phyloP scores from a whole-genome alignment of 2,888 invertebrate genomes.

The Caenorhabditis sp. region DNA sequence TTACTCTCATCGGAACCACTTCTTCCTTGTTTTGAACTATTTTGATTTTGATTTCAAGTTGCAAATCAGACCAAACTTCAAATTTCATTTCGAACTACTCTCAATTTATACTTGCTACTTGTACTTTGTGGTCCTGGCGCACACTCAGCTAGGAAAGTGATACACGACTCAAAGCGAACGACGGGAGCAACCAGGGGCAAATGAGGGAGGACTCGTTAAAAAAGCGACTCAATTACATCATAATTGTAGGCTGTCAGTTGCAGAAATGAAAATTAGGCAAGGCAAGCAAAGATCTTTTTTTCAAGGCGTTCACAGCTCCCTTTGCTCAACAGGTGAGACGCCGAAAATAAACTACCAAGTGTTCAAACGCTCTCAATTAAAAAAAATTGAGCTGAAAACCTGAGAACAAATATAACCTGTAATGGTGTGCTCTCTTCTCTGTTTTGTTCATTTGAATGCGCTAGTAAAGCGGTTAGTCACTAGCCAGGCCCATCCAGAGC shows the following conservation, averaged over 20 bases:
- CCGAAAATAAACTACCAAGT: no score
- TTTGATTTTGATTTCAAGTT: not conserved
- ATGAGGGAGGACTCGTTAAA: slow-evolving; percentile 8
- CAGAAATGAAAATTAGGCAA: slow-evolving; percentile 22
- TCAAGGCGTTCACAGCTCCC: slow-evolving; percentile 13
- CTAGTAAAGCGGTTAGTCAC: slow-evolving; percentile 24
- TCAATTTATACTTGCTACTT: slow-evolving; percentile 11
- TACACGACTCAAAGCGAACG: not conserved
- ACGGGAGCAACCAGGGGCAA: not conserved
- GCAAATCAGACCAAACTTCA: not conserved
- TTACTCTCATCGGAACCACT: slow-evolving; percentile 32
- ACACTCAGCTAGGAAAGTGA: no score
- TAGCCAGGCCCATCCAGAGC: slow-evolving; percentile 1
- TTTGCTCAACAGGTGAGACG: no score
- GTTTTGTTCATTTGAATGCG: not conserved
- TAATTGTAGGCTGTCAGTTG: slow-evolving; percentile 54
- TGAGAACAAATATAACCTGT: no score
- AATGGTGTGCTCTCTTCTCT: no score
- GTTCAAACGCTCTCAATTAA: no score
- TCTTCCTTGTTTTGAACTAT: slow-evolving; percentile 47
- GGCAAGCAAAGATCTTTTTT: slow-evolving; percentile 16
- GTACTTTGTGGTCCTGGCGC: no score
- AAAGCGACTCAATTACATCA: slow-evolving; percentile 45
- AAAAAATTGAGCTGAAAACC: no score
- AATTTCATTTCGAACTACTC: not conserved